Conservation (phyloP, 2,888 invertebrate genomes). For the Nomada flava region DNA sequence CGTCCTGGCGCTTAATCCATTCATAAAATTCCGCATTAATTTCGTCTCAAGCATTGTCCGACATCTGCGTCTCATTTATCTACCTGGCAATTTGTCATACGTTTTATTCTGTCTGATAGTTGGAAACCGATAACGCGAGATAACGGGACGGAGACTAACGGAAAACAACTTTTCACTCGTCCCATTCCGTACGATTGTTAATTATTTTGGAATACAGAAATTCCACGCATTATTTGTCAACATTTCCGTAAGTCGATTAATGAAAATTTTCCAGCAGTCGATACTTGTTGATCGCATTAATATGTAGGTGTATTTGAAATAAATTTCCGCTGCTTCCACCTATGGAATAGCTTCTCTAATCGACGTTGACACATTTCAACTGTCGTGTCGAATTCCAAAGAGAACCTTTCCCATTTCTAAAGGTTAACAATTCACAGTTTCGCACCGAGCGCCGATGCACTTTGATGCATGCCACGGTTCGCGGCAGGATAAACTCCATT, state of each 20-base stretch:
- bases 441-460: not conserved
- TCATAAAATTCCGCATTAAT: not conserved
- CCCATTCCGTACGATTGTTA: not conserved
- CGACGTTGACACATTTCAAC: not conserved
- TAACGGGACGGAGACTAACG: slow-evolving; percentile 8
- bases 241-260: too few relatives aligned
- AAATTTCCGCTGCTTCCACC: not conserved
- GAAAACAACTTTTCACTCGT: not conserved
- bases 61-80: slow-evolving; percentile 5
- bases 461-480: slow-evolving; percentile 10
- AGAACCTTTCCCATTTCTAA: slow-evolving; percentile 9
- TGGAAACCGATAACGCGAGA: slow-evolving; percentile 18
- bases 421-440: slow-evolving; percentile 16
- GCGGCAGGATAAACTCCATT: not conserved
- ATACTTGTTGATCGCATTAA: too few relatives aligned
- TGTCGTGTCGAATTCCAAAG: slow-evolving; percentile 21
- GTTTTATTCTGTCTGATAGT: slow-evolving; percentile 3
- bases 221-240: too few relatives aligned
- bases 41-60: not conserved
- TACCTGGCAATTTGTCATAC: not conserved
- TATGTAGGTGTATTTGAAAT: too few relatives aligned
- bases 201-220: too few relatives aligned
- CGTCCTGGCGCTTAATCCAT: not conserved
- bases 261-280: too few relatives aligned
- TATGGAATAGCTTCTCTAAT: not conserved